Evolutionary conservation across 2,888 invertebrate genomes (phyloP).

Genomic region (Lepidochrysops patricia): DNA sequence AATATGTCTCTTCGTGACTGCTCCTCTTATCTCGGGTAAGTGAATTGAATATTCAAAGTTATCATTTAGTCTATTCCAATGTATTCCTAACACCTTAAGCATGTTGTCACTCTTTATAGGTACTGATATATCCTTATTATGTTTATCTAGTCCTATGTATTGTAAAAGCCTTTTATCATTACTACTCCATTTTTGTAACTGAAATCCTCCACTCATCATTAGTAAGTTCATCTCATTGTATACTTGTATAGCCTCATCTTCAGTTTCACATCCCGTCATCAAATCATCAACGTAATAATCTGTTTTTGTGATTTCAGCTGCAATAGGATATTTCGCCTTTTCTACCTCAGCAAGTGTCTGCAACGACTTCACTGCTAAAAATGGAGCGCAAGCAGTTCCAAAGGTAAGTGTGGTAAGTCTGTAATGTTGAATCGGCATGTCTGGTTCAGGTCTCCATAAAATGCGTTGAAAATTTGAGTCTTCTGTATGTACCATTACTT

Average conservation of each 20-base stretch:
- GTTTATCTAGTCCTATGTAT: slow-evolving; percentile 17
- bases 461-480: too few relatives aligned
- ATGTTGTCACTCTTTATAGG: slow-evolving; percentile 20
- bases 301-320: background rate
- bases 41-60: slow-evolving; percentile 23
- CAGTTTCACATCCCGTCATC: slow-evolving; percentile 19
- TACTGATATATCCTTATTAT: background rate
- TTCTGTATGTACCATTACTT: slow-evolving; percentile 15
- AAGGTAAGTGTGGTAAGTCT: slow-evolving; percentile 22
- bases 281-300: background rate
- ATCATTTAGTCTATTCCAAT: slow-evolving; percentile 26
- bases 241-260: slow-evolving; percentile 22
- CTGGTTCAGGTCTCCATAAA: too few relatives aligned
- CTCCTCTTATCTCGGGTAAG: slow-evolving; percentile 16
- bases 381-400: too few relatives aligned
- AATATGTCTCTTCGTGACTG: slow-evolving; percentile 25
- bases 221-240: slow-evolving; percentile 24
- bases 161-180: slow-evolving; percentile 23
- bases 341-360: slow-evolving; percentile 17
- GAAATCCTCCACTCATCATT: slow-evolving; percentile 26
- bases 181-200: slow-evolving; percentile 30
- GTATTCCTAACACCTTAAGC: slow-evolving; percentile 28
- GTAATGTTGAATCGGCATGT: slow-evolving; percentile 16
- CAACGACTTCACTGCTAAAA: slow-evolving; percentile 22
- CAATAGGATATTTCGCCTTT: background rate